Evolutionary conservation across 1,140 invertebrate genomes (phyloP).

Genomic region (Aporrectodea caliginosa): DNA sequence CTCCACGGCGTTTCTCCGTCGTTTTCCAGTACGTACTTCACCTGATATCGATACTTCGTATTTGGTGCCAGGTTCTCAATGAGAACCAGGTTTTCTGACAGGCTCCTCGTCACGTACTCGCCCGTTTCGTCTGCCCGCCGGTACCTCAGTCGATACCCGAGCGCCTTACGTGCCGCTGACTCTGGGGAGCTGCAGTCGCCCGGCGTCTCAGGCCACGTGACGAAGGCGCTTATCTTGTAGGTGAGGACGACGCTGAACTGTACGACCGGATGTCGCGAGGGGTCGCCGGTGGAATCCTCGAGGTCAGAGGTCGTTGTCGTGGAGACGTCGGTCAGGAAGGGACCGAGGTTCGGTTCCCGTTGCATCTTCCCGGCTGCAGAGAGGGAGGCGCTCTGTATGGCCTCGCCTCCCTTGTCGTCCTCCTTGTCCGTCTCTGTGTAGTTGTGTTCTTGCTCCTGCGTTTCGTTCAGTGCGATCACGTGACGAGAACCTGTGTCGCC

Average conservation of each 20-base stretch:
- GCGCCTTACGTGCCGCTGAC: background rate
- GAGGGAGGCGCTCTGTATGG: background rate
- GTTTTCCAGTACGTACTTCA: slow-evolving; percentile 27
- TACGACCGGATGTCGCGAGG: background rate
- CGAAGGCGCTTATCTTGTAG: slow-evolving; percentile 14
- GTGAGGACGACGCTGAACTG: slow-evolving; percentile 17
- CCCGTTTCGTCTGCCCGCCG: background rate
- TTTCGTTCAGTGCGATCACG: background rate
- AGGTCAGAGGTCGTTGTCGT: background rate
- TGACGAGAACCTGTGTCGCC: slow-evolving; percentile 2
- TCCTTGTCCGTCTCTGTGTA: background rate
- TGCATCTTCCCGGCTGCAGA: background rate
- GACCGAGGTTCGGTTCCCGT: background rate
- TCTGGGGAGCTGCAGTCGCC: background rate
- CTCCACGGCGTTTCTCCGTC: slow-evolving; percentile 24
- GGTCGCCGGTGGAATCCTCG: background rate
- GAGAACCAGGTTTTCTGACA: slow-evolving; percentile 21
- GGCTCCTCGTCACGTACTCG: slow-evolving; percentile 1
- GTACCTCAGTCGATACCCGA: slow-evolving; percentile 18
- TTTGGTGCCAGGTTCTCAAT: slow-evolving; percentile 23
- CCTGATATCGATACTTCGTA: slow-evolving; percentile 26
- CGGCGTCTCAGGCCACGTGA: slow-evolving; percentile 23
- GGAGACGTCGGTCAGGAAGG: background rate
- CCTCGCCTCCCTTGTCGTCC: background rate
- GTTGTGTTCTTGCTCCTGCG: background rate